A percentile compares a stretch with the other conserved stretches of the same genome.
phyloP scores from a whole-genome alignment of 2,888 invertebrate species.

The Hemithea aestivaria region DNA sequence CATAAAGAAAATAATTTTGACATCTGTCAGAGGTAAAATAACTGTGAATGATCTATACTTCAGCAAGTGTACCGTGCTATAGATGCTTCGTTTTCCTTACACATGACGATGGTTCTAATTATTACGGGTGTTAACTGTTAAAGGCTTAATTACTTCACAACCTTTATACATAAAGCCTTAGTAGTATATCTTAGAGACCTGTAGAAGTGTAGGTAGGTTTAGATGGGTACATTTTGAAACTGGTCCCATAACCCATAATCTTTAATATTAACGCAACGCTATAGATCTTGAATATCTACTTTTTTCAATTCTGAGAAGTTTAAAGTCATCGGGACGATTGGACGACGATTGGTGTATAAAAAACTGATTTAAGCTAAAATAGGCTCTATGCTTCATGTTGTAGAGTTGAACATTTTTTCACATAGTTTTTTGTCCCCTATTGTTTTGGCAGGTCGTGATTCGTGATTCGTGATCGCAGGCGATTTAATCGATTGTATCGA shows the following conservation, averaged over 20 bases:
- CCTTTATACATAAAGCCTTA: too few relatives aligned
- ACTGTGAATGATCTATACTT: too few relatives aligned
- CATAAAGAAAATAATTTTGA: too few relatives aligned
- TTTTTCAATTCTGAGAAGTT: slow-evolving; percentile 9
- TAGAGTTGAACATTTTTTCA: slow-evolving; percentile 1
- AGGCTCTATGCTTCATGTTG: background rate
- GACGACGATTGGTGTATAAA: slow-evolving; percentile 1
- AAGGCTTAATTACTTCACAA: too few relatives aligned
- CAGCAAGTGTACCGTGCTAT: too few relatives aligned
- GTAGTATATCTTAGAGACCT: too few relatives aligned
- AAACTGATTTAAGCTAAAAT: background rate
- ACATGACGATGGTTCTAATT: too few relatives aligned
- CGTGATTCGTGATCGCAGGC: slow-evolving; percentile 3
- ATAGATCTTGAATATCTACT: background rate
- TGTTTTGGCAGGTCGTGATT: slow-evolving; percentile 10
- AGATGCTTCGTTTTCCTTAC: too few relatives aligned
- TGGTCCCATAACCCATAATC: background rate
- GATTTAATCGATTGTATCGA: slow-evolving; percentile 13
- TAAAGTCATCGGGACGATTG: slow-evolving; percentile 8
- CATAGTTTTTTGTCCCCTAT: slow-evolving; percentile 7
- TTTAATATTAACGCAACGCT: background rate
- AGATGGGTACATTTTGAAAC: background rate
- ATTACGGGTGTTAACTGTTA: too few relatives aligned
- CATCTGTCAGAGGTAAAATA: too few relatives aligned
- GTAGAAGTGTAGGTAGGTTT: too few relatives aligned